Evolutionary conservation across 2,113 vertebrate genomes (phyloP), one percentile per base, ranked within the genome.

Genomic region (Noctilio leporinus): DNA sequence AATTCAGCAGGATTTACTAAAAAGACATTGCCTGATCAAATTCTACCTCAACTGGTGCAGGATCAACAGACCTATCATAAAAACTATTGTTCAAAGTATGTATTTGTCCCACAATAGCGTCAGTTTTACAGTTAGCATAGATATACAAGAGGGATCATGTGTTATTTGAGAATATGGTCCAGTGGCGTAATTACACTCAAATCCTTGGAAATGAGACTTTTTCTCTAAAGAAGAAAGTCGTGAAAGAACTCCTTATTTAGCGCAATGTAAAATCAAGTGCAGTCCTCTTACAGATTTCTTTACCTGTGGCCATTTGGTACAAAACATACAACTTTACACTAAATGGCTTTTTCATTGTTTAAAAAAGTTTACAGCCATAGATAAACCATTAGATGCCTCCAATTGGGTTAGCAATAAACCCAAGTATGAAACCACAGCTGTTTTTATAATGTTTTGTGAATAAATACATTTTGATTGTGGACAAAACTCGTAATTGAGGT

Each of bases 371-470:
- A 95, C 65, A 96, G 96, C 92, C 0, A 28, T 95, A 96, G 89
- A 94, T 85, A 94, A 93, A 86, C 65, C 90, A 92, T 14, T 20
- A 91, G 91, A 96, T 95, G 70, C 57, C 65, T 90, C 93, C 96
- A 20, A 96, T 78, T 4, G 28, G 59, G 70, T 86, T 83, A 95
- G 84, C 17, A 30, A 91, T 45, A 97, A 96, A 84, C 86, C 65
- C 38, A 73, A 91, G 15, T 49, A 81, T 15, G 15, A 91, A 87
- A 77, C 38, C 90, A 94, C 40, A 5, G 26, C 70, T 97, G 86
- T 80, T 85, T 86, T 86, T 94, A n/a, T 82, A 76, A 22, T 64
- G 62, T 67, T 95, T 75, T 95, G 40, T 81, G 49, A 95, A 89
- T 22, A 62, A 95, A 89, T 30, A 85, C 35, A 45, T 80, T 83